These are phyloP conservation scores for Naja naja DNA, from an alignment of 2,113 vertebrate species.

Conservation along the genomic window DNA sequence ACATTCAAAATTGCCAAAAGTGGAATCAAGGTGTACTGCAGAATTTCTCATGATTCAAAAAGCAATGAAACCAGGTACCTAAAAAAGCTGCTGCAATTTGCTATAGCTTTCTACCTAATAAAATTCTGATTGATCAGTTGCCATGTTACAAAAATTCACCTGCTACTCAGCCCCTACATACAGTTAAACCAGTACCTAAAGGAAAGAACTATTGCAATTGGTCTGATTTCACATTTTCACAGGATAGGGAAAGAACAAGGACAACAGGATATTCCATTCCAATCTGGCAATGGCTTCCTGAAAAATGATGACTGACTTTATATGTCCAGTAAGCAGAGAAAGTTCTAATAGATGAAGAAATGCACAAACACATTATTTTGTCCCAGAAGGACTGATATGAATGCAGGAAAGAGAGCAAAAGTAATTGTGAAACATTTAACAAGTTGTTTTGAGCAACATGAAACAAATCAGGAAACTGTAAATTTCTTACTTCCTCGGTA, in stretches of 20 bases:
- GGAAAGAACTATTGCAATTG: background rate
- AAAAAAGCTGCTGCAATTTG: background rate
- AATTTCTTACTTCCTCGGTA: conserved; percentile 84
- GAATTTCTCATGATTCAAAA: background rate
- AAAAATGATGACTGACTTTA: background rate
- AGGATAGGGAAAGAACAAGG: background rate
- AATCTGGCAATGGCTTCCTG: background rate
- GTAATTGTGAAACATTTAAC: background rate
- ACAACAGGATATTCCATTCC: background rate
- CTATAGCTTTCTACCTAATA: background rate
- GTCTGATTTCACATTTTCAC: background rate
- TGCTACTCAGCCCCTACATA: background rate
- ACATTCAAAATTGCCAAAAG: background rate
- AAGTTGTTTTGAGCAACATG: background rate
- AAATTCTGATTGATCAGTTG: background rate
- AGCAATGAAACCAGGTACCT: background rate
- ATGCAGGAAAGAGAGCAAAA: background rate
- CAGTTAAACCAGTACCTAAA: background rate
- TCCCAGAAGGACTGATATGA: background rate
- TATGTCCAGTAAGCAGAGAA: background rate
- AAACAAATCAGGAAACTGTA: conserved; percentile 15
- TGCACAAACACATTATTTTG: background rate
- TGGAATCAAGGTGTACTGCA: background rate
- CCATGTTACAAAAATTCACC: background rate
- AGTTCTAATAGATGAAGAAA: background rate